Evolutionary conservation across 2,797 vertebrate species (phyloP).

Genomic region (Cetoscarus ocellatus): DNA sequence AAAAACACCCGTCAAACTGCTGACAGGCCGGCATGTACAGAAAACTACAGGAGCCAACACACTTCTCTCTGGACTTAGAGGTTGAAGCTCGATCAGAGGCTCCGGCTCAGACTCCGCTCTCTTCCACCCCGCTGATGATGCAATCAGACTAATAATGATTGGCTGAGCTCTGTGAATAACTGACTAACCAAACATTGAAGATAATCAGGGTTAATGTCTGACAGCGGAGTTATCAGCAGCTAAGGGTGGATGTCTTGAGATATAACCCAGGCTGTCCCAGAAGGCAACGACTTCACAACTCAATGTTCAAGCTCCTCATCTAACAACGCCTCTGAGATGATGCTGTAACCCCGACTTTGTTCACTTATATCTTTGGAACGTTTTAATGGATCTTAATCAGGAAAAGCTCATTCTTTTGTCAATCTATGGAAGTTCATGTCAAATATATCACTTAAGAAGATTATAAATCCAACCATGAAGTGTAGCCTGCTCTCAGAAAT

Average conservation of each 20-base stretch:
- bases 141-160: slow-evolving; percentile 2
- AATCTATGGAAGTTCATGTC: too few species aligned
- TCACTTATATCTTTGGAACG: too few species aligned
- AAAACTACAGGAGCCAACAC: background rate
- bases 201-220: background rate
- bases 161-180: slow-evolving; percentile 45
- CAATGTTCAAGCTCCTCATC: background rate
- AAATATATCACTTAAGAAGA: too few species aligned
- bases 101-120: background rate
- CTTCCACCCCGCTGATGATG: background rate
- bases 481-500: too few species aligned
- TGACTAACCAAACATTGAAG: slow-evolving; percentile 29
- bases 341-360: too few species aligned
- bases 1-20: slow-evolving; percentile 13
- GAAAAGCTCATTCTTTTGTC: too few species aligned
- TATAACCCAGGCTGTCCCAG: background rate
- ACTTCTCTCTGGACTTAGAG: background rate
- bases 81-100: background rate
- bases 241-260: background rate
- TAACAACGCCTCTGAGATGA: too few species aligned
- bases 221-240: background rate
- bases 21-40: background rate
- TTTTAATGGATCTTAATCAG: too few species aligned
- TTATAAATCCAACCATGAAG: too few species aligned
- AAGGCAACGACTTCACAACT: too few species aligned